Base-by-base conservation (phyloP, 1,140 invertebrate genomes). In the Drosophila micromelanica region DNA sequence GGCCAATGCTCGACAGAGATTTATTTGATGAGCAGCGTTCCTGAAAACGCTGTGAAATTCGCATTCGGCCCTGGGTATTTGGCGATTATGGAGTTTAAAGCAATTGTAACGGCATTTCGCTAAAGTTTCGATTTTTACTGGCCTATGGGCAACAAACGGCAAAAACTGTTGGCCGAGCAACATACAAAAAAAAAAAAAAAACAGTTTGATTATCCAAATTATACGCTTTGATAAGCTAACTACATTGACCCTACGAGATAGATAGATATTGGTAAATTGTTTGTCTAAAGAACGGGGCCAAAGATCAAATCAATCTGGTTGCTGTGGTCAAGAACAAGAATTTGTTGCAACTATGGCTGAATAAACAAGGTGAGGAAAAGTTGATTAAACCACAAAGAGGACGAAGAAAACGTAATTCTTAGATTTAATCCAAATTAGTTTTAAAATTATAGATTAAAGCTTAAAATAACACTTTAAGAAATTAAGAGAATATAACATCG, bases 21-120 rank as follows among this genome's bases (percentile, higher is more conserved):
- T 87, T 87, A 87, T 87, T 87, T 87, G 84, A 87, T 87, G 84
- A 87, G 82, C 71, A 70, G 60, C 48, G 56, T 57, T 73, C 63
- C 35, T 45, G 60, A 76, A 78, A 70, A 63, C 30, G 48, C 56
- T 78, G 78, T 72, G 87, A 86, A 78, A 49, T 59, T 75, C 49
- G 74, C 55, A 56, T 73, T 65, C 42, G 46, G 64, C 76, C 63
- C 72, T 56, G 61, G 59, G 42, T 63, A 60, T 65, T 49, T 54
- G 17, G 1, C 74, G 78, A 86, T 86, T 86, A 86, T 80, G 70
- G 73, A 68, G 62, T 89, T 84, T 73, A 80, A 72, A 65, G 23
- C 62, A 65, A 65, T 70, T 75, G 64, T 79, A 89, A 82, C 80
- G 82, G 81, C 68, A 43, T 76, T 73, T 65, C 35, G 15, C 42